phyloP scores from a whole-genome alignment of 2,797 vertebrate species.

The Garrulus glandarius region DNA sequence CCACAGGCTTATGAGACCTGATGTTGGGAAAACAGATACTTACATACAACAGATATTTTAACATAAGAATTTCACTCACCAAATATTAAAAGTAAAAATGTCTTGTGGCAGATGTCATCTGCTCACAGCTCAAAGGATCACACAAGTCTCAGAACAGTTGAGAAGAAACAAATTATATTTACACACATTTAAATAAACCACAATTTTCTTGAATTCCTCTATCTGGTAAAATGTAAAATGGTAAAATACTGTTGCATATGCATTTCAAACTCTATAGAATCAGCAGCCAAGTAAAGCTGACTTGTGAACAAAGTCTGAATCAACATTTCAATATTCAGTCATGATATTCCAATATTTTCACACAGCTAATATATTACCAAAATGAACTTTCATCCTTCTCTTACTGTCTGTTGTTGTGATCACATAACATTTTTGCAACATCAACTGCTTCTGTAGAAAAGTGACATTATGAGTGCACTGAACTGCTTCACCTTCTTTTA shows the following conservation, averaged over 20 bases:
- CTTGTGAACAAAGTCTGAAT: background rate
- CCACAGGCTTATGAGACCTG: background rate
- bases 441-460: background rate
- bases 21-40: background rate
- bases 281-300: background rate
- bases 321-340: background rate
- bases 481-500: background rate
- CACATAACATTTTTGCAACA: background rate
- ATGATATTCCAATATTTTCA: background rate
- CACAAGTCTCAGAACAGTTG: background rate
- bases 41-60: background rate
- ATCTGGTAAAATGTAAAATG: background rate
- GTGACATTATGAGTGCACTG: background rate
- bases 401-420: background rate
- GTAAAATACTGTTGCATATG: no score
- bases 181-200: background rate
- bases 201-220: background rate
- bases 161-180: background rate
- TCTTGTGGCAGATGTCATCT: background rate
- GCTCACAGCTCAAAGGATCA: background rate
- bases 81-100: background rate
- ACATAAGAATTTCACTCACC: background rate
- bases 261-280: background rate
- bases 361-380: background rate
- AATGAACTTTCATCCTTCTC: background rate